Percentiles rank a stretch among this genome's conserved stretches.
These are phyloP conservation scores for Ateles fusciceps DNA, from an alignment of 2,797 vertebrate species.

Conservation along the genomic window DNA sequence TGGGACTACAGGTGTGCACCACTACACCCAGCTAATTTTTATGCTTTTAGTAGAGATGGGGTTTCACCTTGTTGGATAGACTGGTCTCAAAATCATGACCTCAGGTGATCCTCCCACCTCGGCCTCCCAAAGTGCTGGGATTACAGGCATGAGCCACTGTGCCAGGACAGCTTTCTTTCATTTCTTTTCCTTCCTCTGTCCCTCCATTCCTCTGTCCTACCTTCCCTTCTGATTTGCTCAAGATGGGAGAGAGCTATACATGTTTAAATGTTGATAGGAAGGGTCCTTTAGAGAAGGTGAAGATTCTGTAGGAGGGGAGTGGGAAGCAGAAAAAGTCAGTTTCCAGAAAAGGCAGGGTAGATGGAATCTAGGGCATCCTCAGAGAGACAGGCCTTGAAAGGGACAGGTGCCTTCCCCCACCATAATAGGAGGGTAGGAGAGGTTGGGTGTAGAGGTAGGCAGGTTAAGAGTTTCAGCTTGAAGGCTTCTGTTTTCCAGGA, in stretches of 20 bases:
- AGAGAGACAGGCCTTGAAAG: background rate
- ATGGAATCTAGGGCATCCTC: background rate
- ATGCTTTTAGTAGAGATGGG: background rate
- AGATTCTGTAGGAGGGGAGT: background rate
- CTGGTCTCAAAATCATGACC: background rate
- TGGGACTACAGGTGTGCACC: background rate
- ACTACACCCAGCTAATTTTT: background rate
- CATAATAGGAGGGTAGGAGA: background rate
- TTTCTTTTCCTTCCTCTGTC: background rate
- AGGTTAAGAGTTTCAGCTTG: background rate
- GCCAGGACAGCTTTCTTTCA: background rate
- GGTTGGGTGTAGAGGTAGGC: background rate
- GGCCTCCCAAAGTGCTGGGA: background rate
- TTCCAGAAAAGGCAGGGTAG: background rate
- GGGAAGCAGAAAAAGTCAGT: background rate
- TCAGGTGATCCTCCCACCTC: background rate
- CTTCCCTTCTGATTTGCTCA: background rate
- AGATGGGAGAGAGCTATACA: background rate
- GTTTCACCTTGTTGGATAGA: background rate
- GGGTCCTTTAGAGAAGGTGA: background rate
- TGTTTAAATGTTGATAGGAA: background rate
- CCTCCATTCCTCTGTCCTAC: background rate
- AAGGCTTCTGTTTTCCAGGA: background rate
- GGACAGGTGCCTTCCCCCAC: background rate
- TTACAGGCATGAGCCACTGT: background rate